phyloP scores from a whole-genome alignment of 2,888 invertebrate species.

The Gastrophysa polygoni region DNA sequence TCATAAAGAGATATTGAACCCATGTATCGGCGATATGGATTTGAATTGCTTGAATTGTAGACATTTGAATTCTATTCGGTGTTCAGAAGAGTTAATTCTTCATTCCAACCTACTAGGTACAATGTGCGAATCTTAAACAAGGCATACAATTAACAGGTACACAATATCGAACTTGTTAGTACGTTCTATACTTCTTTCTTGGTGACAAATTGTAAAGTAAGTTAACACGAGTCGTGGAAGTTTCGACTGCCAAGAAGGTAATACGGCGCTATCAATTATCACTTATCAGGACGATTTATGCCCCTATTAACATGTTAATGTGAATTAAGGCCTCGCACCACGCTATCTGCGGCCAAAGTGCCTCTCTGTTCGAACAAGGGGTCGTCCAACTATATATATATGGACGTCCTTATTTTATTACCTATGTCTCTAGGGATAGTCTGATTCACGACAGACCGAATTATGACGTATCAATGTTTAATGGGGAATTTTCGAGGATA shows the following conservation, averaged over 20 bases:
- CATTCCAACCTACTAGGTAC: no score
- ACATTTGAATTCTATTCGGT: no score
- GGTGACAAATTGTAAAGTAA: background rate
- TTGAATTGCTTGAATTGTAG: no score
- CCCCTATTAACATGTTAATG: constrained; percentile 56
- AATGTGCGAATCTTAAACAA: no score
- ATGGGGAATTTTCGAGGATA: background rate
- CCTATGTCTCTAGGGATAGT: background rate
- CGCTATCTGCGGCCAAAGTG: constrained; percentile 44
- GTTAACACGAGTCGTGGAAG: background rate
- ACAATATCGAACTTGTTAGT: no score
- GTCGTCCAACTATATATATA: background rate
- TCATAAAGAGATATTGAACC: no score
- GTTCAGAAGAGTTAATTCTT: no score
- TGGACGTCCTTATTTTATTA: background rate
- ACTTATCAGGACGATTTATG: constrained; percentile 54
- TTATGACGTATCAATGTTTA: background rate
- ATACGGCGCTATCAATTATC: constrained; percentile 37
- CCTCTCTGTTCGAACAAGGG: background rate
- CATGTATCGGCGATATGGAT: no score
- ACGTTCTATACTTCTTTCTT: background rate
- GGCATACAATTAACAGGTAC: no score
- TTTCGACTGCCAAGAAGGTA: background rate
- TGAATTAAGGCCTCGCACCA: constrained; percentile 53
- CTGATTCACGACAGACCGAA: background rate